Percentiles rank a stretch among this genome's conserved stretches.
Conservation (phyloP, 1,140 invertebrate species). For the Drosophila lacertosa region DNA sequence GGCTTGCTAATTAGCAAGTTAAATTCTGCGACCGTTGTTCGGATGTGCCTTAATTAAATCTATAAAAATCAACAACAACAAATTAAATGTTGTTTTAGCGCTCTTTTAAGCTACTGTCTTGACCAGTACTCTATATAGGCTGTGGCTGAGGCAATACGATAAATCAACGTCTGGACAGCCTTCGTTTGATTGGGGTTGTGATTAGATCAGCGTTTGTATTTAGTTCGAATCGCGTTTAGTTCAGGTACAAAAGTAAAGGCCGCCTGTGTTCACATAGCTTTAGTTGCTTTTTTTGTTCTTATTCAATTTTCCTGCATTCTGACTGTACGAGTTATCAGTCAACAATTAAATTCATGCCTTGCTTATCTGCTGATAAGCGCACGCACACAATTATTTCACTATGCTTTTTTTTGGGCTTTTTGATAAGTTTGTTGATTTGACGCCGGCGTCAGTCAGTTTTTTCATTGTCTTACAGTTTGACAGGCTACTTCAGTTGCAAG, state of each 20-base stretch:
- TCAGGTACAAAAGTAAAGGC: constrained; percentile 46
- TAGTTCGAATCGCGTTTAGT: neutral
- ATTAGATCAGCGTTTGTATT: constrained; percentile 36
- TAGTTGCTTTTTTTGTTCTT: neutral
- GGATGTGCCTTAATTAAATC: constrained; percentile 57
- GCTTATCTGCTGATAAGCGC: constrained; percentile 70
- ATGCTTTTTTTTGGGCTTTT: constrained; percentile 18
- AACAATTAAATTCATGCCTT: constrained; percentile 55
- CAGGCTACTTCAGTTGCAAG: constrained; percentile 47
- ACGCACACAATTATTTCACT: constrained; percentile 35
- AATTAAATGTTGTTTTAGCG: constrained; percentile 22
- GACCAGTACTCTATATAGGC: neutral
- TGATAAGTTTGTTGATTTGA: constrained; percentile 51
- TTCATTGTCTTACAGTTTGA: constrained; percentile 49
- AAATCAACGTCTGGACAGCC: constrained; percentile 28
- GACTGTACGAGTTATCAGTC: constrained; percentile 57
- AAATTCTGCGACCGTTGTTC: constrained; percentile 50
- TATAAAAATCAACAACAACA: constrained; percentile 13
- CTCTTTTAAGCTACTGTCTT: constrained; percentile 47
- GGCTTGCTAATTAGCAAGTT: constrained; percentile 68
- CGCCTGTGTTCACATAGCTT: constrained; percentile 2
- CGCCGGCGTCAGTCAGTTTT: constrained; percentile 8
- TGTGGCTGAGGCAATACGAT: constrained; percentile 15
- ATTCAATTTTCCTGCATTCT: constrained; percentile 8
- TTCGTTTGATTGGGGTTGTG: constrained; percentile 25